phyloP scores from a whole-genome alignment of 2,797 vertebrate genomes.

The Choloepus didactylus region DNA sequence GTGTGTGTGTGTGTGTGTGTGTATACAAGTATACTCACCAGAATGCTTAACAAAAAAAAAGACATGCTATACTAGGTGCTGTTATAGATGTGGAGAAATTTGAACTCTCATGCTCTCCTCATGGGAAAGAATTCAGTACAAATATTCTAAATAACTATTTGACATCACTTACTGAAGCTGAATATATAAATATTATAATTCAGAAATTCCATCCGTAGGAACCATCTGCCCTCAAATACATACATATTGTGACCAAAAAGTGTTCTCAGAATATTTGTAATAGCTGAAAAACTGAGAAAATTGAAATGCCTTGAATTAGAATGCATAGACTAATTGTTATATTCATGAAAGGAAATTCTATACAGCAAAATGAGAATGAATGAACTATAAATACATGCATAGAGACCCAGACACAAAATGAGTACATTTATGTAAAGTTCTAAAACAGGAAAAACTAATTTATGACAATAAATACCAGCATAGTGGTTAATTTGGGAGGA shows the following conservation, averaged over 20 bases:
- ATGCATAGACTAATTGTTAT: background rate
- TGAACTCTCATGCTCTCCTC: background rate
- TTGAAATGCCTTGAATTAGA: background rate
- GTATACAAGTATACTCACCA: background rate
- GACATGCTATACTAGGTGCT: background rate
- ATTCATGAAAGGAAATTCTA: background rate
- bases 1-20: background rate
- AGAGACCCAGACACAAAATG: background rate
- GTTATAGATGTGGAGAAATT: background rate
- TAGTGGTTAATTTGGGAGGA: background rate
- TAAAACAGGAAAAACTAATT: background rate
- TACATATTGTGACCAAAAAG: background rate
- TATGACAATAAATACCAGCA: background rate
- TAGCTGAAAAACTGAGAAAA: too few species aligned
- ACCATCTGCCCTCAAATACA: background rate
- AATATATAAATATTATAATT: background rate
- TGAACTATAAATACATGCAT: background rate
- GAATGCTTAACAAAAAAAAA: background rate
- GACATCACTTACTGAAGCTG: background rate
- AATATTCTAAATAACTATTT: background rate
- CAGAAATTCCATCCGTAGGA: background rate
- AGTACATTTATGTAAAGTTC: background rate
- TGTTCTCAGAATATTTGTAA: background rate
- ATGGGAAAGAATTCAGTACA: background rate
- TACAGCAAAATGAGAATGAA: background rate